Evolutionary conservation across 2,888 invertebrate species (phyloP).

Genomic region (Eremobia ochroleuca): DNA sequence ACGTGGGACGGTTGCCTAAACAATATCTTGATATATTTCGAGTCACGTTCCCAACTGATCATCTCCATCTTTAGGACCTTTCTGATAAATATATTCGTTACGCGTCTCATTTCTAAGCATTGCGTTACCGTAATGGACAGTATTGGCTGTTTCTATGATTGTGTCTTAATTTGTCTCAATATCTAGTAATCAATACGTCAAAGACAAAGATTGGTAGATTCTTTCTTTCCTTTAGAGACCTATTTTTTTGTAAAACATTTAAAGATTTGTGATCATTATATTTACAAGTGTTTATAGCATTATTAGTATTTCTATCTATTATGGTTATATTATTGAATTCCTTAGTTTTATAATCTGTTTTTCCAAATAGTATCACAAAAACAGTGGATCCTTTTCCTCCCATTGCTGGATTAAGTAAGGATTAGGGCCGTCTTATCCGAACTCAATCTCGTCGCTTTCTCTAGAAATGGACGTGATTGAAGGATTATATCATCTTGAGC

Average conservation of each 20-base stretch:
- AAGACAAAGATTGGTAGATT: neutral
- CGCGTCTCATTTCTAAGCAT: constrained; percentile 46
- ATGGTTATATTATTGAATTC: neutral
- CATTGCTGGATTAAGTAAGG: constrained; percentile 16
- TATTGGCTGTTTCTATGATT: constrained; percentile 24
- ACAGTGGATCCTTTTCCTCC: neutral
- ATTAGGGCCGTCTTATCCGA: constrained; percentile 27
- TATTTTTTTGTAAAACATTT: neutral
- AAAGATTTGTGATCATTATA: neutral
- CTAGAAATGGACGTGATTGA: constrained; percentile 14
- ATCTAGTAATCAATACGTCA: neutral
- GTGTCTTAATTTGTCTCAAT: neutral
- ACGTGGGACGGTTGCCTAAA: constrained; percentile 26
- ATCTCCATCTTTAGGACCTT: constrained; percentile 48
- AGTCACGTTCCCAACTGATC: constrained; percentile 59
- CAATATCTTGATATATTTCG: constrained; percentile 47
- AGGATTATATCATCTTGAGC: constrained; percentile 13
- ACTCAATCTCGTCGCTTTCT: constrained; percentile 32
- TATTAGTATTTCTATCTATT: neutral
- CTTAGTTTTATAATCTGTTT: neutral
- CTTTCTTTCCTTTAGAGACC: too few relatives aligned
- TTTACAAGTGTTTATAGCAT: neutral
- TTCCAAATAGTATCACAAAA: constrained; percentile 7
- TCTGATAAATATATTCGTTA: constrained; percentile 46
- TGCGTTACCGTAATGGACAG: constrained; percentile 14